A percentile compares a stretch with the other conserved stretches of the same genome.
phyloP scores from a whole-genome alignment of 2,113 vertebrate genomes.

The Catharus fuscescens region DNA sequence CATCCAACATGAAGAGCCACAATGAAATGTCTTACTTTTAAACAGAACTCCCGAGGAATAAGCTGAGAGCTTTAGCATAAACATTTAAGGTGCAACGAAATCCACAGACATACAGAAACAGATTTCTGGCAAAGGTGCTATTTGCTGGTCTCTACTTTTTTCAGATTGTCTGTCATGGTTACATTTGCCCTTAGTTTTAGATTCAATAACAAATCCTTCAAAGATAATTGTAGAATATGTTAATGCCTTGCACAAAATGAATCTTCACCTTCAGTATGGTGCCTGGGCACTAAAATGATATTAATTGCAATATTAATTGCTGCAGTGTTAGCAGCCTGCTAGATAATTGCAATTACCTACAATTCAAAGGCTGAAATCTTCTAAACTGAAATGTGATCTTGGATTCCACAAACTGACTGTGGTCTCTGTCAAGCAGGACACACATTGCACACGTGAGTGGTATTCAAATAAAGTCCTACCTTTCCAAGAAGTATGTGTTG shows the following conservation, averaged over 20 bases:
- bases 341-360: background rate
- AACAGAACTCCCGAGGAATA: background rate
- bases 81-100: background rate
- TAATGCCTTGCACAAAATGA: background rate
- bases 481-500: background rate
- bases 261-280: background rate
- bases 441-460: fast-evolving
- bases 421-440: background rate
- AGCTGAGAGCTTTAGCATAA: background rate
- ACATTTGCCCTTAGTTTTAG: background rate
- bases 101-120: background rate
- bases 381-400: background rate
- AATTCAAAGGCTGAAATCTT: background rate
- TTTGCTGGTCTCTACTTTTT: background rate
- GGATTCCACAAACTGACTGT: background rate
- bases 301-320: background rate
- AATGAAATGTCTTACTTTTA: background rate
- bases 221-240: background rate
- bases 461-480: background rate
- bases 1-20: background rate
- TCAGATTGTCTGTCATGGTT: background rate
- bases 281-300: background rate
- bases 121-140: background rate
- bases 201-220: background rate
- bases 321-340: background rate